These are phyloP conservation scores for Drosophila eugracilis DNA, from an alignment of 1,140 invertebrate genomes.

Conservation along the genomic window DNA sequence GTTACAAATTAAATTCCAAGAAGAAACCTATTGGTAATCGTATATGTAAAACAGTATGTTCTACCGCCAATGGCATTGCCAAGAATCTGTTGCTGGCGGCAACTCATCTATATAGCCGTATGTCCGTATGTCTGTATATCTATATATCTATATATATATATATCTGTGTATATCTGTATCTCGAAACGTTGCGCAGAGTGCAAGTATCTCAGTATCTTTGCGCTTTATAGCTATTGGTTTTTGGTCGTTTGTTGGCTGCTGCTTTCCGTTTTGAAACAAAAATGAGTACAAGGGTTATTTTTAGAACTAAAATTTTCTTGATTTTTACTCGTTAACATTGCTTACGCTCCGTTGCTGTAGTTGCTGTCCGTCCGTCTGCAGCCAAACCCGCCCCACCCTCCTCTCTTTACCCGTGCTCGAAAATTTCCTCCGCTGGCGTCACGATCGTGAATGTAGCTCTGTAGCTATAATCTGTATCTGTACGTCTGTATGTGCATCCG, in stretches of 20 bases:
- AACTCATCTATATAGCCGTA: conserved; percentile 5
- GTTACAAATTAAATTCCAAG: conserved; percentile 22
- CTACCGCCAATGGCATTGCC: conserved; percentile 24
- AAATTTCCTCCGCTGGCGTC: conserved; percentile 40
- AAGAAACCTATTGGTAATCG: conserved; percentile 11
- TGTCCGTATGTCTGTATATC: conserved; percentile 13
- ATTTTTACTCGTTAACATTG: conserved; percentile 80
- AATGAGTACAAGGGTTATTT: conserved; percentile 80
- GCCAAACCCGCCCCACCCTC: neutral
- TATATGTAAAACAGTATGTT: conserved; percentile 28
- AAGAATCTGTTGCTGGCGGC: conserved; percentile 19
- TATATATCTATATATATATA: conserved; percentile 6
- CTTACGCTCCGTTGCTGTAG: conserved; percentile 72
- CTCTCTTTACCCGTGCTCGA: neutral
- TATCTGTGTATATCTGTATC: conserved; percentile 18
- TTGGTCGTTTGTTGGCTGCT: conserved; percentile 52
- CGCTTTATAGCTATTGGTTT: conserved; percentile 76
- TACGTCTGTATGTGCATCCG: conserved; percentile 28
- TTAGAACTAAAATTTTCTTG: conserved; percentile 79
- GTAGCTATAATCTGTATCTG: conserved; percentile 26
- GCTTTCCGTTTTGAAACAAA: conserved; percentile 73
- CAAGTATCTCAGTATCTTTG: conserved; percentile 64
- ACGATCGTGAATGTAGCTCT: conserved; percentile 58
- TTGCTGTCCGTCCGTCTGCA: conserved; percentile 28
- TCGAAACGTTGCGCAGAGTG: conserved; percentile 31